Conservation (phyloP, 2,113 vertebrate genomes). For the Panurus biarmicus region DNA sequence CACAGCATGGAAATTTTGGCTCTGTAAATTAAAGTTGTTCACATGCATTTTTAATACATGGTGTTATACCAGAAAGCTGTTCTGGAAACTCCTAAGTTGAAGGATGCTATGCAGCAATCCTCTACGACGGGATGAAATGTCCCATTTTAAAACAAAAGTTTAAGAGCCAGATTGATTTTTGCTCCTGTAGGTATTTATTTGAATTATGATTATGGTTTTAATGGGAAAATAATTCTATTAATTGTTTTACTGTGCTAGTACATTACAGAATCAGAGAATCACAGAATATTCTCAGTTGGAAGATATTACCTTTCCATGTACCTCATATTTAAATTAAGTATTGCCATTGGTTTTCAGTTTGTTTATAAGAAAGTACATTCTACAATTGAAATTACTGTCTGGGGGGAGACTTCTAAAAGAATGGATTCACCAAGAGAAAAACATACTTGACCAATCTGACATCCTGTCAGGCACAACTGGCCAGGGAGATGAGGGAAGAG, state of each 20-base stretch:
- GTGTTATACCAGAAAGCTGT: not conserved
- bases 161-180: not conserved
- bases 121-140: not conserved
- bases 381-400: conserved; percentile 27
- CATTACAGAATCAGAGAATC: not conserved
- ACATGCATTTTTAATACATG: not conserved
- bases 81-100: not conserved
- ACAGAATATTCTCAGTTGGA: not conserved
- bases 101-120: not conserved
- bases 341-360: conserved; percentile 34
- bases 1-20: not conserved
- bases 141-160: not conserved
- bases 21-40: not conserved
- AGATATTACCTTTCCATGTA: conserved; percentile 24
- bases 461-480: not conserved
- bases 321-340: conserved; percentile 33
- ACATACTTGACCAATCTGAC: not conserved
- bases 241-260: not conserved
- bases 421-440: not conserved
- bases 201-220: not conserved
- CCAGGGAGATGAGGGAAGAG: not conserved
- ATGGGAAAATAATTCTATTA: not conserved
- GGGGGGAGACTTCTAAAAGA: not conserved
- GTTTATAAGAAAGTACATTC: conserved; percentile 32
- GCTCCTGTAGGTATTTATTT: not conserved